A percentile compares a stretch with the other conserved stretches of the same genome.
phyloP scores from a whole-genome alignment of 2,888 invertebrate genomes.

The Pachydiplax longipennis region DNA sequence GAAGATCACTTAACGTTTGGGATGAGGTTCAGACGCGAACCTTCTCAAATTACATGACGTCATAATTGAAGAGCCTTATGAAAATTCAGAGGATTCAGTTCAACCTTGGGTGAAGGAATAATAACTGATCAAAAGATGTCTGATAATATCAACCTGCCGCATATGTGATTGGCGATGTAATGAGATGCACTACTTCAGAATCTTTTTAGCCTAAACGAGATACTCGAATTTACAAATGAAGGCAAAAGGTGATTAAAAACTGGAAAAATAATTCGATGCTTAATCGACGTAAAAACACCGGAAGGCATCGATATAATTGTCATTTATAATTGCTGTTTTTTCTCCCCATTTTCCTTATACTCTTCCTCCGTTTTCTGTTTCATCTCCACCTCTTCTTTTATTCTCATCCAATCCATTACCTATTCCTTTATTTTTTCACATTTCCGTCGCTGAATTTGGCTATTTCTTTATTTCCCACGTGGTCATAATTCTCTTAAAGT shows the following conservation, averaged over 20 bases:
- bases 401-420: too few species aligned
- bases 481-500: too few species aligned
- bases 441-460: too few species aligned
- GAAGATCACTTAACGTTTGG: conserved; percentile 16
- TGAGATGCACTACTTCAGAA: background rate
- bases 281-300: too few species aligned
- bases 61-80: conserved; percentile 21
- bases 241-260: background rate
- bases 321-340: too few species aligned
- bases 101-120: conserved; percentile 1
- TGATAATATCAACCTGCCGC: background rate
- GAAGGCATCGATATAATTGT: too few species aligned
- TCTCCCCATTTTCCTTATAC: too few species aligned
- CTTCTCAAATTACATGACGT: background rate
- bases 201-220: background rate
- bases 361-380: too few species aligned
- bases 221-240: background rate
- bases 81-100: conserved; percentile 22
- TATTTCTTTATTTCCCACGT: too few species aligned
- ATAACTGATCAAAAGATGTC: background rate
- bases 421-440: too few species aligned
- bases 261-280: too few species aligned
- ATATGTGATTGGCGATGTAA: background rate
- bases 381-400: too few species aligned
- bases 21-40: background rate